Evolutionary conservation across 2,888 invertebrate species (phyloP).

Genomic region (Acrocera orbiculus): DNA sequence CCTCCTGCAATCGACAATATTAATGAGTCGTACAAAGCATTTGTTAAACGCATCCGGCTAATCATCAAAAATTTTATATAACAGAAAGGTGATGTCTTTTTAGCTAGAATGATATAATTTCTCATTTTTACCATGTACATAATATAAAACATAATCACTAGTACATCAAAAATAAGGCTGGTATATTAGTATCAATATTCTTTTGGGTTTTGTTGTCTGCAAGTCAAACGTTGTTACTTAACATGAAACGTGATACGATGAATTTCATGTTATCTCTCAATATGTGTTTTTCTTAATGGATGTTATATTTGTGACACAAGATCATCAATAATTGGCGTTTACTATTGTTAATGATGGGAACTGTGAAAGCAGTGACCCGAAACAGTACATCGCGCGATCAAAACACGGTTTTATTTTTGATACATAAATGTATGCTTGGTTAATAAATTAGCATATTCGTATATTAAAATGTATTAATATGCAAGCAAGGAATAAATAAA

Average conservation of each 20-base stretch:
- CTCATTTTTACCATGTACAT: background rate
- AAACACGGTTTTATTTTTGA: constrained; percentile 1
- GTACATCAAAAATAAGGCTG: no score
- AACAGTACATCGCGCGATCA: background rate
- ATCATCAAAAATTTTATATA: constrained; percentile 2
- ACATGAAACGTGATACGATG: no score
- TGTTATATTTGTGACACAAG: constrained; percentile 15
- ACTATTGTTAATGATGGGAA: constrained; percentile 16
- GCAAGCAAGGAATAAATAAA: no score
- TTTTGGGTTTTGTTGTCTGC: no score
- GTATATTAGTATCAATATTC: no score
- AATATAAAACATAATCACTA: background rate
- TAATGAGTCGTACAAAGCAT: constrained; percentile 9
- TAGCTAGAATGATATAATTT: no score
- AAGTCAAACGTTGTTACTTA: no score
- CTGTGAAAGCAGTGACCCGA: constrained; percentile 9
- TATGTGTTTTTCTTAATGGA: constrained; percentile 19
- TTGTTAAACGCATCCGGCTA: constrained; percentile 4
- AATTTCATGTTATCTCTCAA: constrained; percentile 17
- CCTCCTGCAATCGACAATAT: constrained; percentile 16
- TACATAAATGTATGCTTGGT: background rate
- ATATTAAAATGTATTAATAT: no score
- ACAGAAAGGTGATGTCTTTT: no score
- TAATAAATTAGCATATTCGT: no score
- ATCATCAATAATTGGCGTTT: constrained; percentile 16